These are phyloP conservation scores for Adineta ricciae DNA, from an alignment of 2,888 invertebrate genomes.

Conservation along the genomic window DNA sequence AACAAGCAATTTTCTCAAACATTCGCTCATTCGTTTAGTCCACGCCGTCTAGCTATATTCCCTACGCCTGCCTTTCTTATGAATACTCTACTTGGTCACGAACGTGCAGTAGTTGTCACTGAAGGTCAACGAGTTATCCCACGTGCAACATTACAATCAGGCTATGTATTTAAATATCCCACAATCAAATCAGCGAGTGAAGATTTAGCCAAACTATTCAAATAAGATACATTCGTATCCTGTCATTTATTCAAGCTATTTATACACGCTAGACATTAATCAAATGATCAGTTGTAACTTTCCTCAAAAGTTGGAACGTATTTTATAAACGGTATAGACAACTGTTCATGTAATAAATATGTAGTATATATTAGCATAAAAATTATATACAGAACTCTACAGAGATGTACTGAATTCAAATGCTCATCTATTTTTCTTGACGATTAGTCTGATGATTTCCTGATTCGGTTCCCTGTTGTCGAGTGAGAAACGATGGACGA, in stretches of 20 bases:
- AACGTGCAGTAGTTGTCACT: constrained; percentile 71
- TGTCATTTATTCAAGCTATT: too few relatives aligned
- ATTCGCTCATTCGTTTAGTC: constrained; percentile 65
- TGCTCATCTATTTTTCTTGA: background rate
- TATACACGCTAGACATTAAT: too few relatives aligned
- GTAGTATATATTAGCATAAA: too few relatives aligned
- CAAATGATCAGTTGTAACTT: too few relatives aligned
- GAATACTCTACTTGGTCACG: constrained; percentile 64
- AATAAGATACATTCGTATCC: too few relatives aligned
- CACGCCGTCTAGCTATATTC: constrained; percentile 63
- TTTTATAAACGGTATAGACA: too few relatives aligned
- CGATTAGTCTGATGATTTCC: background rate
- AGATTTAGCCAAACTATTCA: background rate
- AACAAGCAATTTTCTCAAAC: constrained; percentile 58
- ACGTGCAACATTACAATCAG: constrained; percentile 62
- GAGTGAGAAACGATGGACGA: background rate
- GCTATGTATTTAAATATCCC: constrained; percentile 68
- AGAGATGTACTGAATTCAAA: too few relatives aligned
- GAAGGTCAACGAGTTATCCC: constrained; percentile 77
- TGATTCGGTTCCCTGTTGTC: background rate
- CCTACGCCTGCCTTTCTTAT: constrained; percentile 66
- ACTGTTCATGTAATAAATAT: too few relatives aligned
- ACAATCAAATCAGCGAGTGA: constrained; percentile 55
- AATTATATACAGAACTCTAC: too few relatives aligned
- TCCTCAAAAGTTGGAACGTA: too few relatives aligned